Percentiles rank a stretch among this genome's conserved stretches.
Evolutionary conservation across 2,888 invertebrate genomes (phyloP).

Genomic region (Drosophila crucigera): DNA sequence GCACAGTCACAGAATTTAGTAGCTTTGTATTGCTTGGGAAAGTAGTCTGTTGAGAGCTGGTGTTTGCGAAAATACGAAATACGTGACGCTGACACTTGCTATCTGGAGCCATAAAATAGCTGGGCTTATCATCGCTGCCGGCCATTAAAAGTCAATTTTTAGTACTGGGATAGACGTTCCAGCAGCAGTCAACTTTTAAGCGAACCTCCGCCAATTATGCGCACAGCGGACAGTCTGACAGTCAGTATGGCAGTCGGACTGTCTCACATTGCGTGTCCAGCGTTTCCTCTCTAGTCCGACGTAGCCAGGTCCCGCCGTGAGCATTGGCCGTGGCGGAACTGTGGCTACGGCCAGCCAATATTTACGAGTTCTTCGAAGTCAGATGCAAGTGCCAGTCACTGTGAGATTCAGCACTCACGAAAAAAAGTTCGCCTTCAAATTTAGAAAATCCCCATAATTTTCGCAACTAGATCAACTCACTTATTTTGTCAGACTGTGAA

Average conservation of each 20-base stretch:
- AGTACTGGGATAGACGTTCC: constrained; percentile 60
- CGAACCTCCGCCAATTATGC: constrained; percentile 64
- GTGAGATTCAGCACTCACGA: background rate
- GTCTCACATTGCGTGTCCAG: constrained; percentile 52
- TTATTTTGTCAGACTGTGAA: background rate
- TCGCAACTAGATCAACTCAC: background rate
- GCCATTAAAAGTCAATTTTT: constrained; percentile 83
- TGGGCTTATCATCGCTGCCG: constrained; percentile 76
- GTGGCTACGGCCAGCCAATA: constrained; percentile 34
- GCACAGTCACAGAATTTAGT: constrained; percentile 5
- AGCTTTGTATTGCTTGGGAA: background rate
- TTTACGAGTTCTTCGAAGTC: constrained; percentile 63
- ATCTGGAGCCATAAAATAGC: constrained; percentile 81
- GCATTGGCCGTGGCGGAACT: constrained; percentile 47
- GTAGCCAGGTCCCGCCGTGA: constrained; percentile 10
- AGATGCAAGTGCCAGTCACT: constrained; percentile 13
- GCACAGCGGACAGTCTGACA: constrained; percentile 61
- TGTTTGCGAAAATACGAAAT: constrained; percentile 39
- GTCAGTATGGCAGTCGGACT: constrained; percentile 40
- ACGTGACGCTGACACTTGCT: constrained; percentile 82
- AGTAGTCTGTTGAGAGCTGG: constrained; percentile 8
- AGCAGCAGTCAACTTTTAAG: constrained; percentile 51
- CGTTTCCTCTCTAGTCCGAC: background rate
- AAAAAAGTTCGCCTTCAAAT: background rate
- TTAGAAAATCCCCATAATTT: background rate